Conservation (phyloP, 2,113 vertebrate species). For the Coptodon rendalli region DNA sequence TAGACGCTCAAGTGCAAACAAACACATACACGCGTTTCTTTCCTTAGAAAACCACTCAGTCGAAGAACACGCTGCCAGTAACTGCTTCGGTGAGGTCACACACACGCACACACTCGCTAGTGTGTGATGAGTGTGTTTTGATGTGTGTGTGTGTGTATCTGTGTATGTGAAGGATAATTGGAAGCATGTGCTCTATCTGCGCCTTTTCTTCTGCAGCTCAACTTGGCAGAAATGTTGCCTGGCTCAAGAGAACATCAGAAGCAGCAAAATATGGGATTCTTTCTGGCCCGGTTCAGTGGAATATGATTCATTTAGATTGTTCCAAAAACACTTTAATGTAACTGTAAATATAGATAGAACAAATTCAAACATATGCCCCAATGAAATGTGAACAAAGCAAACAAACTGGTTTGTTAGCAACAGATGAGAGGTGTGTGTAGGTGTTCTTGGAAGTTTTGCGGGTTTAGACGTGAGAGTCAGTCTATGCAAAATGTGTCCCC, state of each 20-base stretch:
- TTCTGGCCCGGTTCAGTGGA: background rate
- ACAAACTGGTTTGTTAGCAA: background rate
- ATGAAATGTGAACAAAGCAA: background rate
- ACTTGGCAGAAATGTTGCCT: background rate
- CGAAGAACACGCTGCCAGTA: background rate
- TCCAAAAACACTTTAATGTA: background rate
- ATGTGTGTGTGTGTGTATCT: background rate
- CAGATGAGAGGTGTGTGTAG: background rate
- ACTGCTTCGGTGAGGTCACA: background rate
- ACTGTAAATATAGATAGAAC: background rate
- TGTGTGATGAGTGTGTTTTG: background rate
- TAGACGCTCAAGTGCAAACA: background rate
- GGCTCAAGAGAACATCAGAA: constrained; percentile 8
- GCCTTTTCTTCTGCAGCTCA: background rate
- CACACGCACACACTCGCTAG: background rate
- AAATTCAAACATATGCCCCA: background rate
- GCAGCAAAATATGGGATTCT: background rate
- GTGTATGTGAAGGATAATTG: background rate
- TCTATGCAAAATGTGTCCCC: background rate
- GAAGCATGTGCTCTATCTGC: background rate
- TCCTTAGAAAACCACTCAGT: background rate
- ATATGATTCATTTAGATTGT: background rate
- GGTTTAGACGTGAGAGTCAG: background rate
- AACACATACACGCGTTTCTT: background rate
- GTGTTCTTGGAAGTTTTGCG: background rate